These are phyloP conservation scores for Sapajus apella DNA, from an alignment of 2,113 vertebrate species.

Conservation along the genomic window DNA sequence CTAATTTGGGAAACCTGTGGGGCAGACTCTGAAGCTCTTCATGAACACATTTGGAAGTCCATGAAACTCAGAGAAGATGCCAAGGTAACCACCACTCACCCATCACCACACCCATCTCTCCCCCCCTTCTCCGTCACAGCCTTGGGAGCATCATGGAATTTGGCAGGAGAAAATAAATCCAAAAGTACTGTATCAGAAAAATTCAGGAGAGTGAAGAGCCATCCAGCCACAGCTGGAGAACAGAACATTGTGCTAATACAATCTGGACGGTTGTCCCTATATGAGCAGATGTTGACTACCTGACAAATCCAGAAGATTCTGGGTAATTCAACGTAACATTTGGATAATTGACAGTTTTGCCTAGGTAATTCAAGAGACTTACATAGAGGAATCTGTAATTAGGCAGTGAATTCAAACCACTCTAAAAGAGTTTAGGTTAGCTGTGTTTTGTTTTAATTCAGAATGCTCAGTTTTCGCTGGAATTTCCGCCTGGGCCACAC, in stretches of 20 bases:
- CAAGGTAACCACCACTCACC: neutral
- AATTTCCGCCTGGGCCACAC: neutral
- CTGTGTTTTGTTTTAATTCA: slow-evolving; percentile 37
- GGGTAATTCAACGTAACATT: neutral
- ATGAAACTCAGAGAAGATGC: neutral
- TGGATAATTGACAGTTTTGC: neutral
- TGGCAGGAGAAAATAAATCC: neutral
- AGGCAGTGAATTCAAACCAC: neutral
- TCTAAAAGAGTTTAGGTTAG: neutral
- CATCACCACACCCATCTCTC: fast-evolving
- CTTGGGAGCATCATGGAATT: fast-evolving
- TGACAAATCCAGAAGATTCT: neutral
- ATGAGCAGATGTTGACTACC: neutral
- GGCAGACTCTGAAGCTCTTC: neutral
- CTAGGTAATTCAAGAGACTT: neutral
- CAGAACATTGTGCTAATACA: neutral
- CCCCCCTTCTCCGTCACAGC: neutral
- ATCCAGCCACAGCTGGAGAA: neutral
- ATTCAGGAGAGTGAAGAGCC: neutral
- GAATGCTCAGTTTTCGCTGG: neutral
- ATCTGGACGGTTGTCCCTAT: neutral
- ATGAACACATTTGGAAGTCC: fast-evolving
- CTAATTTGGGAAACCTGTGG: neutral
- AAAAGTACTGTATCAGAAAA: neutral
- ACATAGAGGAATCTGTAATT: no score